These are phyloP conservation scores for Parnassius glacialis DNA, from an alignment of 2,888 invertebrate species.

Conservation along the genomic window DNA sequence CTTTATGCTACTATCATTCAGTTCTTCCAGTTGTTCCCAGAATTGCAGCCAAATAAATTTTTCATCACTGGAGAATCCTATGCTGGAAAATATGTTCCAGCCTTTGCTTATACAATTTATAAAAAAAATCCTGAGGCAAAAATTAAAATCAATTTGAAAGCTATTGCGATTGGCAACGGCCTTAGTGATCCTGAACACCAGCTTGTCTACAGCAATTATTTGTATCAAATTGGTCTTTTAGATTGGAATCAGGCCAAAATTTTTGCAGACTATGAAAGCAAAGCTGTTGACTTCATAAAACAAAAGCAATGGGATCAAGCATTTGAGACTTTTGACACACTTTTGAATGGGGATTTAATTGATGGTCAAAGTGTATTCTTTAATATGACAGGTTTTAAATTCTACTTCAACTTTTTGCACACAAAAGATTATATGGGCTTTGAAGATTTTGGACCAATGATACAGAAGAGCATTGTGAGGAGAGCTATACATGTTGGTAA, in stretches of 20 bases:
- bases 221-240: conserved; percentile 88
- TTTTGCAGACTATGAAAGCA: conserved; percentile 82
- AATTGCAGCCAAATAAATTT: conserved; percentile 87
- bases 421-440: conserved; percentile 78
- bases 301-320: conserved; percentile 84
- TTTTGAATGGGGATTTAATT: conserved; percentile 86
- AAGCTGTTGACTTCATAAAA: conserved; percentile 82
- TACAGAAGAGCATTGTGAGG: conserved; percentile 83
- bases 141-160: conserved; percentile 86
- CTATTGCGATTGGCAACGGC: conserved; percentile 90
- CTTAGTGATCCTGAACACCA: conserved; percentile 90
- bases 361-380: conserved; percentile 82
- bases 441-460: conserved; percentile 81
- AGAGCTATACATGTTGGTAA: conserved; percentile 93
- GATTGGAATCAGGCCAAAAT: conserved; percentile 82
- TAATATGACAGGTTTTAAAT: conserved; percentile 88
- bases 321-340: conserved; percentile 85
- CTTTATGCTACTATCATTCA: conserved; percentile 88
- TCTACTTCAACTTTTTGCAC: conserved; percentile 87
- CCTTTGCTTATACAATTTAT: conserved; percentile 87
- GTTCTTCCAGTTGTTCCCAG: conserved; percentile 91
- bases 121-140: conserved; percentile 81
- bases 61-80: conserved; percentile 95
- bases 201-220: conserved; percentile 87
- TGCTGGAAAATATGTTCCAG: conserved; percentile 89